Percentiles rank a stretch among this genome's conserved stretches.
phyloP scores from a whole-genome alignment of 2,113 vertebrate species.

The Pan troglodytes region NHGRI_mPanTro3-v2.1_pri NC_072398.2:146954501-146955000 shows the following conservation, averaged over 20 bases:
- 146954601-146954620: not conserved
- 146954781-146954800: conserved; percentile 3
- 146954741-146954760: conserved; percentile 23
- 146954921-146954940: not conserved
- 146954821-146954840: not conserved
- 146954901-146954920: not conserved
- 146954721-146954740: not conserved
- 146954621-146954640: not conserved
- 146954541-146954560: not conserved
- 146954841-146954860: not conserved
- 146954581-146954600: not conserved
- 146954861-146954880: not conserved
- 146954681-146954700: not conserved
- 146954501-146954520: not conserved
- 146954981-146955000: not conserved
- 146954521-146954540: conserved; percentile 41
- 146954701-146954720: conserved; percentile 17
- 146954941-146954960: conserved; percentile 35
- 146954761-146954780: not conserved
- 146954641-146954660: not conserved
- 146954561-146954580: conserved; percentile 29
- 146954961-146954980: not conserved
- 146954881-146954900: not conserved
- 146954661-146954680: conserved; percentile 14
- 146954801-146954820: not conserved